A percentile compares a stretch with the other conserved stretches of the same genome.
phyloP scores from a whole-genome alignment of 2,888 invertebrate species.

The Ceratothoa steindachneri region DNA sequence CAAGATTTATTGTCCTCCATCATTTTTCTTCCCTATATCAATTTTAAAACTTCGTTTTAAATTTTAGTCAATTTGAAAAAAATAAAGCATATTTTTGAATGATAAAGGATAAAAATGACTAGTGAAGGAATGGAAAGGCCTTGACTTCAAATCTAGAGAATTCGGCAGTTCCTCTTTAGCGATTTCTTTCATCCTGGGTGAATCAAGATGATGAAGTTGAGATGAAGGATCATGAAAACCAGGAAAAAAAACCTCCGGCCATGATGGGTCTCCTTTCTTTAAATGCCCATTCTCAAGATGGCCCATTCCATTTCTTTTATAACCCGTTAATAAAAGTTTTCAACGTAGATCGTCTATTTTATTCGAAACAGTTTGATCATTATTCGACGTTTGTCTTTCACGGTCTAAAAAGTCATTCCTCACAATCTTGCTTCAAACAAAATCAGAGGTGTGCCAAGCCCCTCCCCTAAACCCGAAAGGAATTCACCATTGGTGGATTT shows the following conservation, averaged over 20 bases:
- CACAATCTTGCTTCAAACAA: background rate
- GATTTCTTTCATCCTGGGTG: background rate
- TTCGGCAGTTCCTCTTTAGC: background rate
- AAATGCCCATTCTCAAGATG: conserved; percentile 3
- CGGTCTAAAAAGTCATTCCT: background rate
- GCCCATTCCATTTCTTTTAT: conserved; percentile 1
- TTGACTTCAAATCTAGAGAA: too few species aligned
- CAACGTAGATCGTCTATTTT: conserved; percentile 10
- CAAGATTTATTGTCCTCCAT: too few species aligned
- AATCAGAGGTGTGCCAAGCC: background rate
- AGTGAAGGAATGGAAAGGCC: too few species aligned
- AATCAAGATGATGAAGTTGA: background rate
- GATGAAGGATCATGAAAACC: background rate
- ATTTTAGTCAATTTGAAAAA: too few species aligned
- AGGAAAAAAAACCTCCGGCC: background rate
- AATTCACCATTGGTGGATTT: background rate
- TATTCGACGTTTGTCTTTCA: background rate
- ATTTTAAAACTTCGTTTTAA: too few species aligned
- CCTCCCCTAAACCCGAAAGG: background rate
- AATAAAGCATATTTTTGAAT: too few species aligned
- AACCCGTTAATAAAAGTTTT: conserved; percentile 15
- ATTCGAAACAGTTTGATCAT: conserved; percentile 11
- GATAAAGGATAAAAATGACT: too few species aligned
- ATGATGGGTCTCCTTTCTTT: background rate
- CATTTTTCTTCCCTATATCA: too few species aligned